Base-by-base conservation (phyloP, 1,140 invertebrate species). In the Cheumatopsyche charites region DNA sequence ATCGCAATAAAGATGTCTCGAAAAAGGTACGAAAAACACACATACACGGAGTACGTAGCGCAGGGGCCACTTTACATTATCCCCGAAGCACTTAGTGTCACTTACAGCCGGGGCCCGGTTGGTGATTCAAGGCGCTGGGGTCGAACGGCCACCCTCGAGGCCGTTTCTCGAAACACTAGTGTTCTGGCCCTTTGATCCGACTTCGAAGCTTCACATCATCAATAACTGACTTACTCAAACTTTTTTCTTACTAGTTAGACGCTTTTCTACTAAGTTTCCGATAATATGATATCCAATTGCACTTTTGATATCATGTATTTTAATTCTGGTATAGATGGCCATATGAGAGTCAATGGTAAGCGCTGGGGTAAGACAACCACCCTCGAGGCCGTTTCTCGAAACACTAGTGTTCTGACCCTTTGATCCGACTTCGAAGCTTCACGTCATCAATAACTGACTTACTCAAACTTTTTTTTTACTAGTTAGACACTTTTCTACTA, bases 1-100 rank as follows among this genome's bases (percentile, higher is more conserved):
- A 43, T 66, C 36, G 63, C 63, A 47, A 66, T 66, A 66, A 66
- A 66, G 63, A 45, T 66, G 63, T 66, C 63, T 45, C 63, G 63
- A 29, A 15, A 19, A 5, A 25, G 17, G 29, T 3, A 62, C 6
- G 41, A 47, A 45, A 66, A 45, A 66, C n/a, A 7, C 19, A 52
- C 19, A 5, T 52, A 17, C 13, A 2, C 45, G 47, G 7, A 52
- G 19, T 52, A 1, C 19, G 47, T 52, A 17, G 29, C 3, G 3
- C 3, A 3, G 3, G 29, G n/a, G 19, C 63, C 63, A 47, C 63
- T 66, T 66, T 66, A 66, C 63, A 66, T 66, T 66, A 66, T 66
- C 63, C 63, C 43, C 26, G 19, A 13, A 43, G 63, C 63, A 66
- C 63, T 66, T 66, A 66, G 42, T 66, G 63, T 66, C 63, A 66